Evolutionary conservation across 2,888 invertebrate species (phyloP), one percentile per base, ranked within the genome.

Genomic region (Tachina grossa): DNA sequence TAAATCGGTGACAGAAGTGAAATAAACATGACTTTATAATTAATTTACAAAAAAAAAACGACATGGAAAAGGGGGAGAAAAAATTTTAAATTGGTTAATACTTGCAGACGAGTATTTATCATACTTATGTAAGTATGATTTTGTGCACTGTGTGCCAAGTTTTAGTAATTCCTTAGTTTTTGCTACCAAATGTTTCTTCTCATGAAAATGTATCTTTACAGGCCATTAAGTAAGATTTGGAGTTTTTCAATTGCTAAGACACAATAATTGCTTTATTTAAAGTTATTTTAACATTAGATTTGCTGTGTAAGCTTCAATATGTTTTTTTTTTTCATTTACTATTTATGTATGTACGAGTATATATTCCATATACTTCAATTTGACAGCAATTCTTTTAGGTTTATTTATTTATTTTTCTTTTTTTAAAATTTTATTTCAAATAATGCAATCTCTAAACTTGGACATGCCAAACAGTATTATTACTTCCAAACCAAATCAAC

Each of bases 401-500:
- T n/a, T 43, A 63, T 75, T 75, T 49, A 65, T 22, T 75, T 53
- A 19, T 51, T 51, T 10, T 19, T 49, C 4, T n/a, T n/a, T n/a
- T 55, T 31, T 5, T 8, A 1, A 2, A n/a, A 13, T 14, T 14
- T 57, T 9, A 55, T 55, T 5, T 31, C 11, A 13, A 31, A 31
- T 14, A 57, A 31, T 55, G 65, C 51, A 78, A n/a, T 72, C 9
- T 41, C 45, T 57, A 19, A 59, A 51, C 31, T 43, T 75, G 59
- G 16, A 53, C 66, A 68, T 74, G 74, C 43, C 51, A 68, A 59
- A 68, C 66, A 74, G 19, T 65, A 47, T 79, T 55, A 47, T 72
- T 72, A 65, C 47, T 41, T 16, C 41, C 63, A 79, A 71, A 19
- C 31, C 61, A 69, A n/a, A 55, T 71, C 14, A 51, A 0, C 9